A percentile compares a stretch with the other conserved stretches of the same genome.
Evolutionary conservation across 2,113 vertebrate genomes (phyloP).

Genomic region (Phylloscopus trochilus): DNA sequence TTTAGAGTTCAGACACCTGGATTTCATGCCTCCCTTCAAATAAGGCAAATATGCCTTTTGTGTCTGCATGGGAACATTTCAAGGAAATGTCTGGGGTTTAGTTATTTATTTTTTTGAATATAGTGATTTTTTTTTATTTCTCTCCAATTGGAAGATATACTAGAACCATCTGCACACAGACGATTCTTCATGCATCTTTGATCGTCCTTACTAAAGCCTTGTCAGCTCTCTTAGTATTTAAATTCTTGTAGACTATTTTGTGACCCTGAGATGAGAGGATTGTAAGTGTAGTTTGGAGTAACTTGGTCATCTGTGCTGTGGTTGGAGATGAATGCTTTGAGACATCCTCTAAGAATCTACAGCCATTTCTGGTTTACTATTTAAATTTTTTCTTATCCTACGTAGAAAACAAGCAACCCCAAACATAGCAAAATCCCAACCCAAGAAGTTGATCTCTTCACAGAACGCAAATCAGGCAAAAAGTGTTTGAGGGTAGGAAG

Average conservation of each 20-base stretch:
- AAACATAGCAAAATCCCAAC: neutral
- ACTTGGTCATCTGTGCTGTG: neutral
- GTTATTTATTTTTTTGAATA: neutral
- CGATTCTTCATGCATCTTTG: neutral
- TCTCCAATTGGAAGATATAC: neutral
- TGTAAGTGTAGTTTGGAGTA: neutral
- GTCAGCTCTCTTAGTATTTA: neutral
- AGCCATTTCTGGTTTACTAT: neutral
- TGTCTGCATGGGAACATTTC: fast-evolving
- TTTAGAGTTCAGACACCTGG: neutral
- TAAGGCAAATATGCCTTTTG: neutral
- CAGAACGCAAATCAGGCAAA: neutral
- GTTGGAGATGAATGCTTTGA: neutral
- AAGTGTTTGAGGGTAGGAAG: neutral
- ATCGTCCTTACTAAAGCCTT: neutral
- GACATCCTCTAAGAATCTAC: neutral
- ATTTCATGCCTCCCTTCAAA: neutral
- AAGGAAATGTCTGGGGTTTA: neutral
- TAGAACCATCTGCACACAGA: neutral
- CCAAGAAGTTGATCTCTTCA: neutral
- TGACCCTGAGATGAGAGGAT: neutral
- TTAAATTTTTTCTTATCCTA: fast-evolving
- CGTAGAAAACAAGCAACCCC: neutral
- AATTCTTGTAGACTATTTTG: neutral
- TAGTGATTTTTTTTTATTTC: fast-evolving